phyloP scores from a whole-genome alignment of 2,888 invertebrate species.

The Eueremaeus valkanovi region DNA sequence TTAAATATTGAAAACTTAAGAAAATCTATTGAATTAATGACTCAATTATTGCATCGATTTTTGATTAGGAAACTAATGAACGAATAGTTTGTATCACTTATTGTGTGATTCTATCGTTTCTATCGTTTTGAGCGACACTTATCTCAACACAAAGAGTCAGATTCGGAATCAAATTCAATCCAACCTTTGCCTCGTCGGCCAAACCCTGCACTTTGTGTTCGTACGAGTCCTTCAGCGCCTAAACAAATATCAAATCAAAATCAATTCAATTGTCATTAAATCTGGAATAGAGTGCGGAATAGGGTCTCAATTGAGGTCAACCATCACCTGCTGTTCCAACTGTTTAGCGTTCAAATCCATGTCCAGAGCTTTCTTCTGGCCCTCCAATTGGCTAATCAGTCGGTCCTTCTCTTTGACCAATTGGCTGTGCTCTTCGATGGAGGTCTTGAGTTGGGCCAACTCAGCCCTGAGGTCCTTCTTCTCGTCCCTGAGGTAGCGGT shows the following conservation, averaged over 20 bases:
- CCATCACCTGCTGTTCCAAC: not conserved
- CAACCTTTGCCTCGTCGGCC: constrained; percentile 14
- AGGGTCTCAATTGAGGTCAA: not conserved
- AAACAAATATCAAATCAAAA: not conserved
- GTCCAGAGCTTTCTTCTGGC: not conserved
- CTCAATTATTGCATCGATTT: not conserved
- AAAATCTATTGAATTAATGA: not conserved
- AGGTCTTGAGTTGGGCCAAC: not conserved
- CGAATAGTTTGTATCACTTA: not conserved
- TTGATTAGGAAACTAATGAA: not conserved
- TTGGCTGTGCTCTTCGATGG: not conserved
- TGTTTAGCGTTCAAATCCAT: not conserved
- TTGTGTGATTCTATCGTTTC: not conserved
- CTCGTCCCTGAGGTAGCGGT: not conserved
- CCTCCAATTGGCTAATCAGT: not conserved
- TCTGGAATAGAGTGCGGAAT: not conserved
- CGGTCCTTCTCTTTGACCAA: not conserved
- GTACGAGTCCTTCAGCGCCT: not conserved
- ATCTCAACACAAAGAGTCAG: not conserved
- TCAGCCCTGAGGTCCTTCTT: not conserved
- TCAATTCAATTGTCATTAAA: not conserved
- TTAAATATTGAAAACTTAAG: not conserved
- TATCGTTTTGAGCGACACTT: not conserved
- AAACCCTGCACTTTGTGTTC: not conserved
- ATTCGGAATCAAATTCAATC: not conserved